Conservation (phyloP, 1,140 invertebrate genomes). For the Drosophila eugracilis region DNA sequence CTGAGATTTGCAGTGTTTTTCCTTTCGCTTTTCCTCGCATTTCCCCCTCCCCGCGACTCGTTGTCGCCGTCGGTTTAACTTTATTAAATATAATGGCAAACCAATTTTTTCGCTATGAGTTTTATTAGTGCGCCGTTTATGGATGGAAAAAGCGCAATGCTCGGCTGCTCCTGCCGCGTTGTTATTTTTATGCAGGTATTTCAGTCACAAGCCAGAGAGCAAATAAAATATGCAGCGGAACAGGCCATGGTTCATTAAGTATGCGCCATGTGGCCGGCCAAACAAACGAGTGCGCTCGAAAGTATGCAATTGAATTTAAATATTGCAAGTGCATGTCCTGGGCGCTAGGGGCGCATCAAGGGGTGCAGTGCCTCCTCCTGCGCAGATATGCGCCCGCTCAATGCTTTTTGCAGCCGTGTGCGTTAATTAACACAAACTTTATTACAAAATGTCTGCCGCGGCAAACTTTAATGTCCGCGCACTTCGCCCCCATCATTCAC, state of each 20-base stretch:
- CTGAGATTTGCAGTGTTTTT: conserved; percentile 29
- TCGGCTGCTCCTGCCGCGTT: conserved; percentile 1
- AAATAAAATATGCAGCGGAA: conserved; percentile 73
- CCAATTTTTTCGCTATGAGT: conserved; percentile 52
- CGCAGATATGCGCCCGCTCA: conserved; percentile 13
- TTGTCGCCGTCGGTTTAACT: conserved; percentile 46
- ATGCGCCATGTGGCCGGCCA: conserved; percentile 70
- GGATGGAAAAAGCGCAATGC: conserved; percentile 30
- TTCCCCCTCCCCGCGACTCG: neutral
- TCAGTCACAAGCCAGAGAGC: conserved; percentile 42
- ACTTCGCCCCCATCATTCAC: conserved; percentile 5
- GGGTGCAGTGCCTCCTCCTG: neutral
- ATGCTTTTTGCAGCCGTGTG: conserved; percentile 51
- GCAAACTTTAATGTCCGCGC: conserved; percentile 59
- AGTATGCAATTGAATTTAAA: conserved; percentile 83
- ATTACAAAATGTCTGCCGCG: conserved; percentile 69
- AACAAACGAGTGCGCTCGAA: conserved; percentile 67
- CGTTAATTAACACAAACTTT: conserved; percentile 82
- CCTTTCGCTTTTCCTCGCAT: conserved; percentile 17
- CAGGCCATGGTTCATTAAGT: conserved; percentile 75
- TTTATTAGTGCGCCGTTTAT: conserved; percentile 48
- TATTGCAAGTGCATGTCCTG: conserved; percentile 68
- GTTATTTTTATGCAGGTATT: conserved; percentile 63
- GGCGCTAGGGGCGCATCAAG: neutral
- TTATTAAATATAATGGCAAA: conserved; percentile 67